Evolutionary conservation across 2,797 vertebrate species (phyloP).

Genomic region (Lagorchestes hirsutus): DNA sequence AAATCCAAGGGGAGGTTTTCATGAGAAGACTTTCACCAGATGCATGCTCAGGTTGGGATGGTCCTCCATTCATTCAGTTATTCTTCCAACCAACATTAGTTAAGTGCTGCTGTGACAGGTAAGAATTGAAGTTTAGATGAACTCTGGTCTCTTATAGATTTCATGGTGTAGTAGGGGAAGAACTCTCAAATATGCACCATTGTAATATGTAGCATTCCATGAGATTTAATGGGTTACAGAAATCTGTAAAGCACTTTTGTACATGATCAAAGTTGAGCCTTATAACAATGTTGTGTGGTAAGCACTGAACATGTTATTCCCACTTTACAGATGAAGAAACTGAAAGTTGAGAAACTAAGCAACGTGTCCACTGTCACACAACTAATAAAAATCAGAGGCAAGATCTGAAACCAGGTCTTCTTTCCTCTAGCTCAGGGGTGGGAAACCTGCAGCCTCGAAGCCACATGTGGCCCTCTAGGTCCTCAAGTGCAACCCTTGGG

Average conservation of each 20-base stretch:
- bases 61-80: not conserved
- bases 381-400: not conserved
- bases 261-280: not conserved
- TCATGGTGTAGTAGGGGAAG: not conserved
- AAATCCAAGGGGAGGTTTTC: not conserved
- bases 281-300: not conserved
- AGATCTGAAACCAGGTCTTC: not conserved
- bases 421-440: not conserved
- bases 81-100: not conserved
- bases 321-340: not conserved
- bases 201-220: not conserved
- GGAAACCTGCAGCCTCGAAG: no score
- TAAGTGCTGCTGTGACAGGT: not conserved
- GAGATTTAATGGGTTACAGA: not conserved
- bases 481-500: no score
- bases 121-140: not conserved
- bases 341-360: not conserved
- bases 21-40: not conserved
- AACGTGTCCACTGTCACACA: not conserved
- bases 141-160: not conserved
- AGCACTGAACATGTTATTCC: not conserved
- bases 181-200: not conserved
- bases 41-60: not conserved
- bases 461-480: no score
- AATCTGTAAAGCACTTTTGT: not conserved